A percentile compares a stretch with the other conserved stretches of the same genome.
These are phyloP conservation scores for Halcyon leucocephala DNA, from an alignment of 2,797 vertebrate genomes.

Conservation along the genomic window DNA sequence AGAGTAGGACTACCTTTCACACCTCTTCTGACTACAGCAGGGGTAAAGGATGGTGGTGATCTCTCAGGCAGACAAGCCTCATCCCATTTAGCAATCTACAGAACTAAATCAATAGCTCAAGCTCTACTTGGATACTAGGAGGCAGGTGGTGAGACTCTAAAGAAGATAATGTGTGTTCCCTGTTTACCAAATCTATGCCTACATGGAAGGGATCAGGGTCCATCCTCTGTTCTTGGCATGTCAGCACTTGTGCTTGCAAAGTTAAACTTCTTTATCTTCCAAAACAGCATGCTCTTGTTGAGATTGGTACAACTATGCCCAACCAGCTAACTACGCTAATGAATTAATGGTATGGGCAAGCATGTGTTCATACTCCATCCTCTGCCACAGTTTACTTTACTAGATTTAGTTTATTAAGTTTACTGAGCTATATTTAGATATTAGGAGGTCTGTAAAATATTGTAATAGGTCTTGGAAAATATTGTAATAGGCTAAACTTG, in stretches of 20 bases:
- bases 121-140: not conserved
- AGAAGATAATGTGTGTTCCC: not conserved
- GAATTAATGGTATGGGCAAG: not conserved
- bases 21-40: not conserved
- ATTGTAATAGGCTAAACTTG: not conserved
- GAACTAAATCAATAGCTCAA: not conserved
- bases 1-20: not conserved
- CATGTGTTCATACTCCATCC: not conserved
- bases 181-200: not conserved
- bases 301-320: not conserved
- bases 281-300: not conserved
- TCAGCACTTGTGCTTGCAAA: not conserved
- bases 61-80: not conserved
- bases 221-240: not conserved
- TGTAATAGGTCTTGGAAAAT: not conserved
- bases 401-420: not conserved
- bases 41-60: not conserved
- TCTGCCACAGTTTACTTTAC: not conserved
- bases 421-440: not conserved
- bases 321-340: not conserved
- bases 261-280: not conserved
- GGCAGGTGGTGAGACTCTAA: not conserved
- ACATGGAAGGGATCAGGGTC: not conserved
- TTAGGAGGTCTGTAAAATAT: not conserved
- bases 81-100: not conserved